phyloP scores from a whole-genome alignment of 2,888 invertebrate genomes.

The Euplagia quadripunctaria region DNA sequence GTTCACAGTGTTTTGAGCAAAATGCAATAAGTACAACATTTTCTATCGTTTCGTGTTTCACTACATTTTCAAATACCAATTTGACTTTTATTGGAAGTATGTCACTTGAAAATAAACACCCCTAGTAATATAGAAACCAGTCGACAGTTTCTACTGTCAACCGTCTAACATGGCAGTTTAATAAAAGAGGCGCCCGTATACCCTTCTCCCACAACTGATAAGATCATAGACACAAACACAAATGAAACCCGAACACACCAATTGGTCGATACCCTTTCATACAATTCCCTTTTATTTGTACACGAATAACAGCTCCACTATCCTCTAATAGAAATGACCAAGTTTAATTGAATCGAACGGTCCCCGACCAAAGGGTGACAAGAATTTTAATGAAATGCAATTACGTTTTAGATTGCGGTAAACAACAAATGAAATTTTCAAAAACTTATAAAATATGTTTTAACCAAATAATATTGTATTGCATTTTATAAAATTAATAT shows the following conservation, averaged over 20 bases:
- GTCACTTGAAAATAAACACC: slow-evolving; percentile 29
- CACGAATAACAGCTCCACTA: slow-evolving; percentile 45
- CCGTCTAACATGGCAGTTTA: slow-evolving; percentile 71
- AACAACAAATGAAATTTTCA: slow-evolving; percentile 48
- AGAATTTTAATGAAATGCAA: slow-evolving; percentile 74
- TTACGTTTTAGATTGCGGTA: slow-evolving; percentile 56
- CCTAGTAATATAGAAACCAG: slow-evolving; percentile 32
- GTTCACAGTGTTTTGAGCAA: not conserved
- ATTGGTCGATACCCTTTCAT: slow-evolving; percentile 82
- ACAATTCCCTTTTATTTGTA: slow-evolving; percentile 55
- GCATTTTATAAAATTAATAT: slow-evolving; percentile 35
- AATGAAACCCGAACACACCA: slow-evolving; percentile 69
- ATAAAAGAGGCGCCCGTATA: slow-evolving; percentile 83
- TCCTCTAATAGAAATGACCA: slow-evolving; percentile 74
- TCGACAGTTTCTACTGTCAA: slow-evolving; percentile 58
- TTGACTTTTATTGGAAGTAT: slow-evolving; percentile 32
- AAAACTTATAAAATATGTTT: slow-evolving; percentile 31
- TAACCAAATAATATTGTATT: slow-evolving; percentile 31
- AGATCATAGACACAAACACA: slow-evolving; percentile 81
- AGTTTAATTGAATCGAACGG: slow-evolving; percentile 80
- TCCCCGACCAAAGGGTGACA: slow-evolving; percentile 68
- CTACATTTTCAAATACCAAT: slow-evolving; percentile 17
- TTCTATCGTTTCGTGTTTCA: not conserved
- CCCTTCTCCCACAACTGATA: slow-evolving; percentile 72
- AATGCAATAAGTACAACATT: slow-evolving; percentile 1